A percentile compares a stretch with the other conserved stretches of the same genome.
Conservation (phyloP, 2,888 invertebrate genomes). For the Nasonovia ribisnigri region DNA sequence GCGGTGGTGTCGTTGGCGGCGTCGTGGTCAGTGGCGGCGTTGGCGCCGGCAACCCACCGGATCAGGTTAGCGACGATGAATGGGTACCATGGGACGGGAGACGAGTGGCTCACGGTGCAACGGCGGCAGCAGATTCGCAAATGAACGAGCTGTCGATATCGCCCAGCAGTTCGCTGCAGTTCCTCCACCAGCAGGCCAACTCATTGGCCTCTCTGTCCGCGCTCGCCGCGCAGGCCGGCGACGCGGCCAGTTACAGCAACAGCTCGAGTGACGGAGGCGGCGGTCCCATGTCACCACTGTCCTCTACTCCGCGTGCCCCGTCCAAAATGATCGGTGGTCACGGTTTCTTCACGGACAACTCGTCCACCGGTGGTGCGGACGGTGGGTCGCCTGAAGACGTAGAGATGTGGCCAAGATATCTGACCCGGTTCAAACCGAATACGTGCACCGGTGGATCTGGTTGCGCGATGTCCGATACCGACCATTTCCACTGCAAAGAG, state of each 20-base stretch:
- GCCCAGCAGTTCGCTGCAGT: constrained; percentile 66
- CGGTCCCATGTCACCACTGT: constrained; percentile 65
- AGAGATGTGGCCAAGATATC: constrained; percentile 60
- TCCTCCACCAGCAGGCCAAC: constrained; percentile 68
- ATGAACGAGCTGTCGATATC: constrained; percentile 66
- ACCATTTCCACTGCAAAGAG: constrained; percentile 89
- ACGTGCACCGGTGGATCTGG: constrained; percentile 62
- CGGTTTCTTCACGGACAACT: constrained; percentile 66
- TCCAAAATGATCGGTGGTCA: constrained; percentile 67
- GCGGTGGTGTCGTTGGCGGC: not conserved
- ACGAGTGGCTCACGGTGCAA: not conserved
- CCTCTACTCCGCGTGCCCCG: constrained; percentile 61
- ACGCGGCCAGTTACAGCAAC: constrained; percentile 72
- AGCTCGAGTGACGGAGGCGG: constrained; percentile 72
- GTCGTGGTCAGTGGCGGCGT: not conserved
- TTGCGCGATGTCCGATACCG: constrained; percentile 70
- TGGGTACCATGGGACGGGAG: constrained; percentile 47
- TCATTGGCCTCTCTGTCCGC: constrained; percentile 66
- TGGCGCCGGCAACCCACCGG: not conserved
- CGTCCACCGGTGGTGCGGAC: constrained; percentile 55
- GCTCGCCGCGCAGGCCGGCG: constrained; percentile 63
- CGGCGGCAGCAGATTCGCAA: constrained; percentile 58
- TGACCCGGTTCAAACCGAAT: constrained; percentile 59
- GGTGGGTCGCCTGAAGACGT: constrained; percentile 43
- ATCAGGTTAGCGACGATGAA: constrained; percentile 41